Evolutionary conservation across 2,797 vertebrate genomes (phyloP).

Genomic region (Bucorvus abyssinicus): DNA sequence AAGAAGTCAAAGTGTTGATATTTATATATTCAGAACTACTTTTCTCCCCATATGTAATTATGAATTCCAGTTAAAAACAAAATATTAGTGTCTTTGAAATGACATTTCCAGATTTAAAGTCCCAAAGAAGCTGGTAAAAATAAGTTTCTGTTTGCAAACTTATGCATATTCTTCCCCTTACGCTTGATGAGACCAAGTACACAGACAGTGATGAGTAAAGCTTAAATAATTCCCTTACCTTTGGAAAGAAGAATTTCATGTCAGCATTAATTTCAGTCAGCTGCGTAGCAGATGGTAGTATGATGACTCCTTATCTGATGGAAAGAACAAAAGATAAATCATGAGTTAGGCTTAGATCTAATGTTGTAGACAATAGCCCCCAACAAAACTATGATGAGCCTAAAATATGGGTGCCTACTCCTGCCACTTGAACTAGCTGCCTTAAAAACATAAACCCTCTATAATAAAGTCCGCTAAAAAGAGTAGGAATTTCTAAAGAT

Average conservation of each 20-base stretch:
- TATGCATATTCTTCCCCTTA: not conserved
- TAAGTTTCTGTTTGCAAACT: not conserved
- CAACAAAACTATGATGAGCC: not conserved
- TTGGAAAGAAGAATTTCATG: not conserved
- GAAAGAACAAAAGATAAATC: not conserved
- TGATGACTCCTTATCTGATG: not conserved
- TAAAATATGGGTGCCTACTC: not conserved
- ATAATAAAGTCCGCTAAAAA: not conserved
- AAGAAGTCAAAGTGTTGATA: not conserved
- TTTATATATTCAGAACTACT: not conserved
- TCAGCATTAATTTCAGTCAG: slow-evolving; percentile 35
- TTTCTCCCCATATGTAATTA: not conserved
- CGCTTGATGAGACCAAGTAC: not conserved
- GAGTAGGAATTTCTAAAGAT: not conserved
- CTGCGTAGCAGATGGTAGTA: not conserved
- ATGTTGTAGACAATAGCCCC: not conserved
- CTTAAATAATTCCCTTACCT: not conserved
- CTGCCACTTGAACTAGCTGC: not conserved
- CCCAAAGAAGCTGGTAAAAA: not conserved
- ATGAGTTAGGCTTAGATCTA: not conserved
- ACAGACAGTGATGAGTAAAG: not conserved
- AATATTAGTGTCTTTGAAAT: not conserved
- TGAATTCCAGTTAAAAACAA: not conserved
- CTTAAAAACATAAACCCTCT: not conserved
- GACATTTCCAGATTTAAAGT: not conserved